Evolutionary conservation across 2,113 vertebrate species (phyloP).

Genomic region (Otocyon megalotis): DNA sequence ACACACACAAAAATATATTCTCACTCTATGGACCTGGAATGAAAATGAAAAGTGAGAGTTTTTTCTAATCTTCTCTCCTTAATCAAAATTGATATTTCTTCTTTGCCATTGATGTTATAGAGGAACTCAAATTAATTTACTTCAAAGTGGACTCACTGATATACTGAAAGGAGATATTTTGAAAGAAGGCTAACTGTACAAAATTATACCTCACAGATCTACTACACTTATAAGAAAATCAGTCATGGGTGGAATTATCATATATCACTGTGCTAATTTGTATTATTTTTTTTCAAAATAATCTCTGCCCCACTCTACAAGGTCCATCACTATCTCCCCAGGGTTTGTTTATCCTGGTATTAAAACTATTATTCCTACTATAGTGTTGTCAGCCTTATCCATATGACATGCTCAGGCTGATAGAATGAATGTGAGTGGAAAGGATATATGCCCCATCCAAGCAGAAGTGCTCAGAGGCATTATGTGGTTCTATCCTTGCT

Average conservation of each 20-base stretch:
- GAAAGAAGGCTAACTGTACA: neutral
- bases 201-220: neutral
- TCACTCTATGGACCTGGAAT: neutral
- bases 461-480: neutral
- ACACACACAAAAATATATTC: neutral
- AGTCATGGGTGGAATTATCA: neutral
- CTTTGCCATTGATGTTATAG: neutral
- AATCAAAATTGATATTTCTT: neutral
- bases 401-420: constrained; percentile 3
- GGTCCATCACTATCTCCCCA: neutral
- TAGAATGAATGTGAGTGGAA: neutral
- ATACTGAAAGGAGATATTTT: neutral
- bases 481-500: neutral
- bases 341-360: neutral
- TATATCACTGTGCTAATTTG: neutral
- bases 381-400: neutral
- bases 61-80: constrained; percentile 17
- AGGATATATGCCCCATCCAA: neutral
- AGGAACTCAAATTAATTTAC: constrained; percentile 11
- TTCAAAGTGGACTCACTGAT: neutral
- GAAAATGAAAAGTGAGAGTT: constrained; percentile 10
- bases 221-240: neutral
- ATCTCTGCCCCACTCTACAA: neutral
- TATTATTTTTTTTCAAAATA: neutral
- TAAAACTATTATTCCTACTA: neutral